A percentile compares a stretch with the other conserved stretches of the same genome.
Evolutionary conservation across 2,113 vertebrate genomes (phyloP).

Genomic region (Melanocharis versteri): DNA sequence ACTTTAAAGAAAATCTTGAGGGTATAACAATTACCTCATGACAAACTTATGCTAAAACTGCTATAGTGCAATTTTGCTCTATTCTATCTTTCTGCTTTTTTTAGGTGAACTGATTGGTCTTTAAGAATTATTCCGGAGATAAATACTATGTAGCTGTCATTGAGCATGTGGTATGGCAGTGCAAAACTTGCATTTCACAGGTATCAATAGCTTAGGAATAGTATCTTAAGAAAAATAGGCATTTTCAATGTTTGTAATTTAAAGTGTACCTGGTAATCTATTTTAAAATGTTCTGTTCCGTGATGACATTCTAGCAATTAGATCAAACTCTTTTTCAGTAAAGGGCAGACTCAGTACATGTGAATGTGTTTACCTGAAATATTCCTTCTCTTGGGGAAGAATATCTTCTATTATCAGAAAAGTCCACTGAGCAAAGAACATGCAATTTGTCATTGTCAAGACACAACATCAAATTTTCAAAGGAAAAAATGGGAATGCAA

Average conservation of each 20-base stretch:
- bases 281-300: not conserved
- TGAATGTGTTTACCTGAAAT: slow-evolving; percentile 55
- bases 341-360: not conserved
- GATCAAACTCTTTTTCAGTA: slow-evolving; percentile 23
- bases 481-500: slow-evolving; percentile 37
- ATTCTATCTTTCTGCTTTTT: not conserved
- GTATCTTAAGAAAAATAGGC: not conserved
- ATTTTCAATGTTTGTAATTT: not conserved
- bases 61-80: rapidly evolving
- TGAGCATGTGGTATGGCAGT: not conserved
- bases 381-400: slow-evolving; percentile 26
- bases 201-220: not conserved
- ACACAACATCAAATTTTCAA: slow-evolving; percentile 56
- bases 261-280: not conserved
- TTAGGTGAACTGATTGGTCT: not conserved
- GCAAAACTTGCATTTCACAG: not conserved
- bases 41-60: not conserved
- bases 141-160: not conserved
- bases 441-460: slow-evolving; percentile 62
- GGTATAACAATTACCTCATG: not conserved
- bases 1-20: not conserved
- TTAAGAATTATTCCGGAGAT: not conserved
- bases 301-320: slow-evolving; percentile 31
- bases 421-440: slow-evolving; percentile 14
- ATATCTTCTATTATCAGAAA: slow-evolving; percentile 49